Evolutionary conservation across 2,797 vertebrate genomes (phyloP), one percentile per base, ranked within the genome.

Genomic region (Paramormyrops hopkinsi): DNA sequence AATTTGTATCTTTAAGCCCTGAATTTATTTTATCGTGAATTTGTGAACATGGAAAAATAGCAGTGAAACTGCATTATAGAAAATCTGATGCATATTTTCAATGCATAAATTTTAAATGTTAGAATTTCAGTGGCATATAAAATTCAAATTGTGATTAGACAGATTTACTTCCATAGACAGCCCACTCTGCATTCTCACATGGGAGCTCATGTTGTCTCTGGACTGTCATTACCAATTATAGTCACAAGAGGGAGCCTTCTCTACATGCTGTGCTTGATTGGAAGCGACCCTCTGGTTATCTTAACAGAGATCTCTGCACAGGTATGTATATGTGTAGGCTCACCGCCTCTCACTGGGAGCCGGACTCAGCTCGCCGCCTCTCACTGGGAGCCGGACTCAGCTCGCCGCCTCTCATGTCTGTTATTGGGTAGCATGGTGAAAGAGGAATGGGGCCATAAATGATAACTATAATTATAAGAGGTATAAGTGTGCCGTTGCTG

Each of bases 231-330:
- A 41, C 17, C 69, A 0, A 0, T 17, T 6, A 44, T 0, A 0
- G 0, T 93, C 95, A 93, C 95, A 93, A 94, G 95, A 94, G 95
- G 94, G 93, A 88, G 89, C 91, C 94, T 92, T 14, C 17, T 76
- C 69, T 33, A 41, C 69, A 76, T 19, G 33, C 14, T 41, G 69
- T 7, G 69, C 33, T 51, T 51, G 50, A 41, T 41, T 37, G 69
- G 69, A 76, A 6, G 69, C 2, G 25, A 73, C 11, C 69, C 12
- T 65, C 29, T 73, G 69, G 29, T 33, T 25, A 41, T 82, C 33
- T 44, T 62, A 62, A 11, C 59, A 1, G 22, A 62, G 59, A 29
- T 9, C 59, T 65, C 41, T n/a, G 44, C 11, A 50, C 9, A 50
- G 19, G 44, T 50, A 50, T 4, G 82, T 50, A 84, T 84, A 11